phyloP scores from a whole-genome alignment of 2,888 invertebrate genomes.

The Macrosoma leucophasiata region DNA sequence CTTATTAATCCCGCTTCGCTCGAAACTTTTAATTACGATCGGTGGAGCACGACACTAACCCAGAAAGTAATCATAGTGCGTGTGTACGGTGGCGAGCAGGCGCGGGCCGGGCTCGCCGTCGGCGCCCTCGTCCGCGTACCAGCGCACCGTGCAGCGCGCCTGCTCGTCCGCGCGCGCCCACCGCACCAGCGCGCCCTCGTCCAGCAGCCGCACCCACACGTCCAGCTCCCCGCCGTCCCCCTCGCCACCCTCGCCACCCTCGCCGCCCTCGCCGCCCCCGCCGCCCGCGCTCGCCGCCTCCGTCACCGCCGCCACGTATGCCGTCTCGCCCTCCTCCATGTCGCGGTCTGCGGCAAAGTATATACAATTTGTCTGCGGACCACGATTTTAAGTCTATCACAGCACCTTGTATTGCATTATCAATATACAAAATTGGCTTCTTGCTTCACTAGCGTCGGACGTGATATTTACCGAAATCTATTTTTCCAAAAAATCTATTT shows the following conservation, averaged over 20 bases:
- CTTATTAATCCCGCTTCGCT: too few relatives aligned
- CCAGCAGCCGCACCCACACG: constrained; percentile 81
- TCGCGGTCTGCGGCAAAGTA: constrained; percentile 29
- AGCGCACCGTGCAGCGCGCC: constrained; percentile 80
- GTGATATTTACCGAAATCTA: too few relatives aligned
- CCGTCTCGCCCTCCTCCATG: constrained; percentile 24
- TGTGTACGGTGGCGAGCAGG: constrained; percentile 80
- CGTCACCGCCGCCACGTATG: constrained; percentile 30
- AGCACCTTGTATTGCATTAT: too few relatives aligned
- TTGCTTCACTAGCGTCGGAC: too few relatives aligned
- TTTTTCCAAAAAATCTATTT: too few relatives aligned
- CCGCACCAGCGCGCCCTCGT: constrained; percentile 84
- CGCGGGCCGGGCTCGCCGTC: constrained; percentile 76
- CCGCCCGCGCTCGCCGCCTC: constrained; percentile 22
- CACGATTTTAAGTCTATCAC: too few relatives aligned
- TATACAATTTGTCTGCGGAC: too few relatives aligned
- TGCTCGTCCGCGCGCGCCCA: constrained; percentile 79
- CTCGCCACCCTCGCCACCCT: constrained; percentile 51
- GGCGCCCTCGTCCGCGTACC: constrained; percentile 79
- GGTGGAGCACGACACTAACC: too few relatives aligned
- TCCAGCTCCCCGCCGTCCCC: constrained; percentile 72
- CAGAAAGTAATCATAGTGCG: constrained; percentile 80
- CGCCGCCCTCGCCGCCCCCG: constrained; percentile 15
- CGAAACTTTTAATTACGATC: too few relatives aligned
- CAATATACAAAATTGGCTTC: too few relatives aligned